Percentiles rank a stretch among this genome's conserved stretches.
These are phyloP conservation scores for Acanthopagrus latus DNA, from an alignment of 2,797 vertebrate genomes.

Conservation along the genomic window DNA sequence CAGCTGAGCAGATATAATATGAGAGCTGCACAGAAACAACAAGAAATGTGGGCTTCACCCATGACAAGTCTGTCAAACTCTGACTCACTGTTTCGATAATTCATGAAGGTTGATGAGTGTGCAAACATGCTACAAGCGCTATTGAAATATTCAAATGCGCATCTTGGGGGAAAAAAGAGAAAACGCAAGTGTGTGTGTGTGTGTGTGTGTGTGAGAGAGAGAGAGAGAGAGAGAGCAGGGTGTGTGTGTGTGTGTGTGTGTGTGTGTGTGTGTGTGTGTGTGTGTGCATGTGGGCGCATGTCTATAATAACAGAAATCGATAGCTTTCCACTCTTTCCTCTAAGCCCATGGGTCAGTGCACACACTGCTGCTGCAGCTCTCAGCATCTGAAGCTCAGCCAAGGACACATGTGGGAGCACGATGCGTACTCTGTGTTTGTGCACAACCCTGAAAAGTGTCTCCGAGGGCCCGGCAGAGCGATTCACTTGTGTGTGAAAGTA, in stretches of 20 bases:
- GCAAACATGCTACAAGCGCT: slow-evolving; percentile 23
- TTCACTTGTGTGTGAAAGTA: slow-evolving; percentile 31
- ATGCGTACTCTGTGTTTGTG: slow-evolving; percentile 9
- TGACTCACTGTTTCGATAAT: slow-evolving; percentile 46
- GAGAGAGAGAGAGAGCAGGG: neutral
- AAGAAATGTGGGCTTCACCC: slow-evolving; percentile 22
- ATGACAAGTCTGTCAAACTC: slow-evolving; percentile 34
- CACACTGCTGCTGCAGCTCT: slow-evolving; percentile 53
- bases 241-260: slow-evolving; percentile 39
- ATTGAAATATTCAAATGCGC: slow-evolving; percentile 51
- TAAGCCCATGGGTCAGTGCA: slow-evolving; percentile 60
- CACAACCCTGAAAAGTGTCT: slow-evolving; percentile 28
- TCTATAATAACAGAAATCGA: slow-evolving; percentile 65
- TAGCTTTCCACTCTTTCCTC: slow-evolving; percentile 54
- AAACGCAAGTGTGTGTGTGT: neutral
- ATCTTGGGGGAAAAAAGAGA: neutral
- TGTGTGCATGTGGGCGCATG: slow-evolving; percentile 30
- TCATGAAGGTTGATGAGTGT: slow-evolving; percentile 47
- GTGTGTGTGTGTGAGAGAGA: neutral
- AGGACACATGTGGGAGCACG: slow-evolving; percentile 52
- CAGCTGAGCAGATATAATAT: neutral
- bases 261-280: neutral
- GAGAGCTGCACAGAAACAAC: slow-evolving; percentile 15
- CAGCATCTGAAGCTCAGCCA: slow-evolving; percentile 54
- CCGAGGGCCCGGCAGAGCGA: neutral